Evolutionary conservation across 2,888 invertebrate genomes (phyloP).

Genomic region (Cataglyphis altisquamis): DNA sequence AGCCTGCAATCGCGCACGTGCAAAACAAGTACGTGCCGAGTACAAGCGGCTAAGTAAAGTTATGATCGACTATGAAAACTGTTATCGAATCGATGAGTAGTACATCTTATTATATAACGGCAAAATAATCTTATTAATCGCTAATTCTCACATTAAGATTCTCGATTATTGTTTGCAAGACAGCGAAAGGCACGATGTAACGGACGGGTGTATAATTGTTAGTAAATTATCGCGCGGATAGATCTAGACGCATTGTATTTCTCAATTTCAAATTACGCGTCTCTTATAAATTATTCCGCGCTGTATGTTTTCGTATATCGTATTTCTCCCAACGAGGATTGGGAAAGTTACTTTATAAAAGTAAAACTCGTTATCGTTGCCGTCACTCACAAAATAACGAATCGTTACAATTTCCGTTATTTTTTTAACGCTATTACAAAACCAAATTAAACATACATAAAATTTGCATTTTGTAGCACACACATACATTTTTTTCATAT

Average conservation of each 20-base stretch:
- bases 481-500: neutral
- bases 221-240: neutral
- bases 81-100: conserved; percentile 45
- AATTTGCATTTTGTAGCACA: neutral
- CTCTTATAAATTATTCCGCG: neutral
- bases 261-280: neutral
- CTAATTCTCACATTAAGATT: conserved; percentile 16
- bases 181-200: neutral
- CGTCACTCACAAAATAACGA: neutral
- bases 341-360: conserved; percentile 3
- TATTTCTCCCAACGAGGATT: neutral
- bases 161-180: neutral
- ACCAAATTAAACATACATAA: neutral
- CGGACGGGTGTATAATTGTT: neutral
- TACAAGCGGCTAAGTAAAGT: conserved; percentile 52
- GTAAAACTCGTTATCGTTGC: conserved; percentile 2
- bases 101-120: conserved; percentile 28
- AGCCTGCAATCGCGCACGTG: conserved; percentile 54
- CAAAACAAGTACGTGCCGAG: conserved; percentile 55
- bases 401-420: neutral
- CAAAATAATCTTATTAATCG: conserved; percentile 37
- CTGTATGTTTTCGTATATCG: neutral
- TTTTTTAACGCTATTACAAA: neutral
- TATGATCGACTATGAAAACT: conserved; percentile 53
- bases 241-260: neutral